These are phyloP conservation scores for Theonella swinhoei DNA, from an alignment of 37 sponge, comb jelly and placozoan species.

Conservation along the genomic window DNA sequence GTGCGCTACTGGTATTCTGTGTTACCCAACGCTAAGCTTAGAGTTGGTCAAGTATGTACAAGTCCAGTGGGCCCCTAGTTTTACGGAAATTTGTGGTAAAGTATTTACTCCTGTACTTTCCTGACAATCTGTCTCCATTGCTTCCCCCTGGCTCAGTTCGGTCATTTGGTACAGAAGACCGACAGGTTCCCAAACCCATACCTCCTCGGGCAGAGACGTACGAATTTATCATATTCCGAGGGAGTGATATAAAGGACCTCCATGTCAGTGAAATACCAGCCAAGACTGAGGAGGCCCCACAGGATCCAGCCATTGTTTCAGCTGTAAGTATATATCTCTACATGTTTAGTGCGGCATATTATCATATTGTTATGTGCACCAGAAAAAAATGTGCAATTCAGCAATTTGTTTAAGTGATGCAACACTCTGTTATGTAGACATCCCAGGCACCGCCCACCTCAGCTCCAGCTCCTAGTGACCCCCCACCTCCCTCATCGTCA, in stretches of 20 bases:
- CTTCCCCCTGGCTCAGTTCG: constrained; percentile 52
- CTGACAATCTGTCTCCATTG: background rate
- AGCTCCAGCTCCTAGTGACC: background rate
- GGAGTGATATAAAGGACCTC: constrained; percentile 96
- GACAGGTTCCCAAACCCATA: constrained; percentile 73
- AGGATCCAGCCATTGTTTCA: constrained; percentile 91
- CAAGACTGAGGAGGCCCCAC: constrained; percentile 22
- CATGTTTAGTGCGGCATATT: no score
- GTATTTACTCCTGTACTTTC: no score
- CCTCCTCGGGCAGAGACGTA: constrained; percentile 80
- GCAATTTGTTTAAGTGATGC: background rate
- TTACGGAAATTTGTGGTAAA: no score
- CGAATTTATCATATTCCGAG: constrained; percentile 95
- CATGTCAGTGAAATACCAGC: constrained; percentile 51
- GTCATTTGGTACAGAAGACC: constrained; percentile 93
- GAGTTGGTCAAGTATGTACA: no score
- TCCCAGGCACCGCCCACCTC: background rate
- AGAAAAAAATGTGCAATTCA: background rate
- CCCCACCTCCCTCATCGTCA: background rate
- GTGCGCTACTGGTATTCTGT: constrained; percentile 38
- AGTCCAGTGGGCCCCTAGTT: no score
- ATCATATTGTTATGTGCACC: no score
- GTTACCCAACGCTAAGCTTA: no score
- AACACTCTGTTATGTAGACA: background rate
- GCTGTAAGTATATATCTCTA: constrained; percentile 35